phyloP scores from a whole-genome alignment of 2,888 invertebrate genomes.

The Nephrocerus scutellatus region DNA sequence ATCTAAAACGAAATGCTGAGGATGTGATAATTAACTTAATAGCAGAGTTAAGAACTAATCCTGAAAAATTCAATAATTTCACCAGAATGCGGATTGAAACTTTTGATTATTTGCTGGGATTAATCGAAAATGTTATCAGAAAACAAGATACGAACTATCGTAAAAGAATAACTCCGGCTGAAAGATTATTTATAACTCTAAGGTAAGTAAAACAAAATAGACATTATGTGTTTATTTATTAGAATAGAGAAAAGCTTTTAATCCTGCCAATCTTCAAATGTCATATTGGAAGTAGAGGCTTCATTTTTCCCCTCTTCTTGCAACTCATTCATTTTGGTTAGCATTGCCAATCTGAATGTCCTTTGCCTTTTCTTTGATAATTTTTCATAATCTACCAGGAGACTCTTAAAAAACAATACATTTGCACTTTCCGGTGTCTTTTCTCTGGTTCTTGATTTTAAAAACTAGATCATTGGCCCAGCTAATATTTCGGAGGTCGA shows the following conservation, averaged over 20 bases:
- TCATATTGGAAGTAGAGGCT: no score
- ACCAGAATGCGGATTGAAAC: slow-evolving; percentile 6
- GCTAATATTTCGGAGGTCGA: slow-evolving; percentile 4
- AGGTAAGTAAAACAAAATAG: slow-evolving; percentile 3
- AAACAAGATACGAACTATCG: slow-evolving; percentile 4
- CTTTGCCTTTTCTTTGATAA: slow-evolving; percentile 11
- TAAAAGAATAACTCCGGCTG: slow-evolving; percentile 4
- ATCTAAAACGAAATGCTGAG: no score
- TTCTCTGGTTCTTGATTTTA: slow-evolving; percentile 10
- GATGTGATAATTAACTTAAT: slow-evolving; percentile 1
- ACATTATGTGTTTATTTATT: background rate
- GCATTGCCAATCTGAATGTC: slow-evolving; percentile 10
- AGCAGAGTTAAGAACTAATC: slow-evolving; percentile 1
- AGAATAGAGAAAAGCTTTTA: no score
- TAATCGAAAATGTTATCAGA: slow-evolving; percentile 4
- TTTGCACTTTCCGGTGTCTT: slow-evolving; percentile 8
- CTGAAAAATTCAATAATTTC: slow-evolving; percentile 4
- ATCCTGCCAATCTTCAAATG: no score
- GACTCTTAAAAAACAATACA: slow-evolving; percentile 16
- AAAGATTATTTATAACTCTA: slow-evolving; percentile 5
- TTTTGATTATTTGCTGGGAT: slow-evolving; percentile 5
- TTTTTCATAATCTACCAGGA: slow-evolving; percentile 14
- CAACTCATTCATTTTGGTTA: slow-evolving; percentile 11
- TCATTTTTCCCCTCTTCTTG: slow-evolving; percentile 11
- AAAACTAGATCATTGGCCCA: slow-evolving; percentile 9